A percentile compares a stretch with the other conserved stretches of the same genome.
These are phyloP conservation scores for Fulica atra DNA, from an alignment of 2,113 vertebrate genomes.

Conservation along the genomic window DNA sequence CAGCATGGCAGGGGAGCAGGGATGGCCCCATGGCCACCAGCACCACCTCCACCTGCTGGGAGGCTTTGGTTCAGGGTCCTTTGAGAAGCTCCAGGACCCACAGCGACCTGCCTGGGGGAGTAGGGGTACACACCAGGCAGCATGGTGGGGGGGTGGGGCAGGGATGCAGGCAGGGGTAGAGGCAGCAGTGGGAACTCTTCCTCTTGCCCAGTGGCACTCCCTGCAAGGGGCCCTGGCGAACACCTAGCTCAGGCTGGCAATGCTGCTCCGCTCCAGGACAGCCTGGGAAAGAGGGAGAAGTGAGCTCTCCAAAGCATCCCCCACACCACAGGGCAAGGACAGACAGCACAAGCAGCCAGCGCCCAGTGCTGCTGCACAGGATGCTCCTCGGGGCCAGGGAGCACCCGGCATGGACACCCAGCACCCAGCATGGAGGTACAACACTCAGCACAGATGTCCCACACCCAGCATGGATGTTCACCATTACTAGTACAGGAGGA, in stretches of 20 bases:
- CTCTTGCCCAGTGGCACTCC: not conserved
- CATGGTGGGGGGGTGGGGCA: not conserved
- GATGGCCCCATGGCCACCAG: not conserved
- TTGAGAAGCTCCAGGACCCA: not conserved
- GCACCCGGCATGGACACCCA: not conserved
- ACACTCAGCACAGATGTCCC: too few species aligned
- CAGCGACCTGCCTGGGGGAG: not conserved
- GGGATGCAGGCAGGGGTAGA: not conserved
- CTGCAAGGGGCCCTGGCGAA: not conserved
- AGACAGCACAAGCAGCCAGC: not conserved
- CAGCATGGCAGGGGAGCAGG: not conserved
- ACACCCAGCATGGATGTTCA: too few species aligned
- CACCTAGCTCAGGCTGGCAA: not conserved
- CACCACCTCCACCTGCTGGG: accelerated
- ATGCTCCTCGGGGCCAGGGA: not conserved
- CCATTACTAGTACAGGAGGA: not conserved
- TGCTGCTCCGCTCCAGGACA: not conserved
- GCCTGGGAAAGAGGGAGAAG: not conserved
- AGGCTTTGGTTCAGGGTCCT: not conserved
- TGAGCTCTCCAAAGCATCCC: not conserved
- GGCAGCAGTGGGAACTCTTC: not conserved
- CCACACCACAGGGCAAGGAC: not conserved
- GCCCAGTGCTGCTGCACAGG: accelerated
- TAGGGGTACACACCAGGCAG: not conserved
- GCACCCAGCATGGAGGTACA: not conserved